A percentile compares a stretch with the other conserved stretches of the same genome.
Conservation (phyloP, 1,140 invertebrate species). For the Stegodyphus dumicola region DNA sequence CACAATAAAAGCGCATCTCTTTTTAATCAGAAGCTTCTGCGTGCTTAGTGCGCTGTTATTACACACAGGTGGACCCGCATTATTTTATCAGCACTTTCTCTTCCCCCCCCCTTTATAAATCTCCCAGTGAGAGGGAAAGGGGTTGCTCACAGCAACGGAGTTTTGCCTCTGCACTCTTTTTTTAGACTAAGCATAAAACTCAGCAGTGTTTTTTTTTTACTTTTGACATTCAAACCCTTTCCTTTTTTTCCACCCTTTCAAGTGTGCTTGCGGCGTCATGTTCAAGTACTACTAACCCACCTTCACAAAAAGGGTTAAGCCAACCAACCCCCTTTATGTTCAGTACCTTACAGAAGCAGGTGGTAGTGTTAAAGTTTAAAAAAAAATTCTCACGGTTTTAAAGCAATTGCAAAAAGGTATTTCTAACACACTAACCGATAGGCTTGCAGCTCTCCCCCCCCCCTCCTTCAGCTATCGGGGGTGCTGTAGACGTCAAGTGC, state of each 20-base stretch:
- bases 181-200: background rate
- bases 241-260: slow-evolving; percentile 15
- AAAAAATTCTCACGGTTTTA: slow-evolving; percentile 49
- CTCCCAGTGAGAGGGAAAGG: too few relatives aligned
- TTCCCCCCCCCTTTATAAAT: too few relatives aligned
- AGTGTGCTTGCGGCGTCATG: background rate
- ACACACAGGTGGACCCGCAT: too few relatives aligned
- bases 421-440: slow-evolving; percentile 43
- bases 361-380: slow-evolving; percentile 41
- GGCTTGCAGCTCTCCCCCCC: background rate
- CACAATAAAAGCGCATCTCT: too few relatives aligned
- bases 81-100: too few relatives aligned
- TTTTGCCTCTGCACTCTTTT: too few relatives aligned
- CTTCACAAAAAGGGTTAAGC: slow-evolving; percentile 17
- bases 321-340: slow-evolving; percentile 2
- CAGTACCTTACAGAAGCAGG: slow-evolving; percentile 18
- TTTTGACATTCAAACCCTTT: slow-evolving; percentile 7
- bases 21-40: too few relatives aligned
- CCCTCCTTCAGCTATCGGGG: background rate
- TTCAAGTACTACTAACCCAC: slow-evolving; percentile 40
- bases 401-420: slow-evolving; percentile 17
- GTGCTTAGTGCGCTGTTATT: too few relatives aligned
- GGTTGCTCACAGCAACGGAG: too few relatives aligned
- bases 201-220: slow-evolving; percentile 14
- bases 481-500: background rate